Conservation (phyloP, 2,113 vertebrate genomes). For the Odobenus rosmarus region DNA sequence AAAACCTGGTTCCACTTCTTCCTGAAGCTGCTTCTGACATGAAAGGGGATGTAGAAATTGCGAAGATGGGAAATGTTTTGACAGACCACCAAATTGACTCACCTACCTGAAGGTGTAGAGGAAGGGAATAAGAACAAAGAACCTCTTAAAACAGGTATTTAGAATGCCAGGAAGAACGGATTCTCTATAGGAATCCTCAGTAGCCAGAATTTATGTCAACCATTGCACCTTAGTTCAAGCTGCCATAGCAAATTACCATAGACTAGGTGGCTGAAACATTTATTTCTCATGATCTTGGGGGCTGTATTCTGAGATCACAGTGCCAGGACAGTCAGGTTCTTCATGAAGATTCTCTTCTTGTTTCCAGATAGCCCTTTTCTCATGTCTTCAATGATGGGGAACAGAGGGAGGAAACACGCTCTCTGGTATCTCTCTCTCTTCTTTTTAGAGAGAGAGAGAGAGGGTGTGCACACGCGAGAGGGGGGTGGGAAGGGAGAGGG, state of each 20-base stretch:
- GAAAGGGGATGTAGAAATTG: neutral
- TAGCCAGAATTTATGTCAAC: neutral
- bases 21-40: neutral
- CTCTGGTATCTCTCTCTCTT: neutral
- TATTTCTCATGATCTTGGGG: neutral
- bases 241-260: neutral
- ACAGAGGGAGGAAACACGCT: neutral
- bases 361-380: neutral
- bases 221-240: neutral
- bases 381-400: neutral
- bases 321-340: neutral
- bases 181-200: neutral
- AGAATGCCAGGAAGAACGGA: neutral
- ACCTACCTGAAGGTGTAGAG: neutral
- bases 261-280: neutral
- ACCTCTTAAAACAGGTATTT: neutral
- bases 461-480: neutral
- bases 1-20: neutral
- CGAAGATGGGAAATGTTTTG: neutral
- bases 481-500: neutral
- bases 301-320: neutral
- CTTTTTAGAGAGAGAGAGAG: no score
- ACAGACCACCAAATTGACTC: neutral
- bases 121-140: neutral
- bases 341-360: neutral